Base-by-base conservation (phyloP, 2,888 invertebrate genomes). In the Agrochola litura region DNA sequence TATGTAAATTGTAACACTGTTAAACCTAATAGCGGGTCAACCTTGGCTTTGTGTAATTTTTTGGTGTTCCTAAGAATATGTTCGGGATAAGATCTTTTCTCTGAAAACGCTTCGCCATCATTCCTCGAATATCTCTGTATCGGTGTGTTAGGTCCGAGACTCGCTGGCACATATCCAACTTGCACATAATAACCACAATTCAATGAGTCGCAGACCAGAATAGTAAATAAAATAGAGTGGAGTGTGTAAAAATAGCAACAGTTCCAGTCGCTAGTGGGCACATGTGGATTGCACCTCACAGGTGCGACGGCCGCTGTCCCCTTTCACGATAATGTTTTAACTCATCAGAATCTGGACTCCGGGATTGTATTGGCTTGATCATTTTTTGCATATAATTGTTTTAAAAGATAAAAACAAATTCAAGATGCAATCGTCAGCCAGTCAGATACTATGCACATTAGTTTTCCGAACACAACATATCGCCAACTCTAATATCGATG, bases 121-220 rank as follows among this genome's bases (percentile, higher is more conserved):
- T 96, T 96, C 94, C 93, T 94, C 90, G 95, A 95, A 96, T 96
- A 96, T 96, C 95, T 95, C 90, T 91, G 92, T 93, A 94, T 94
- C 94, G 92, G 94, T 93, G 94, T 92, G 94, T 94, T 95, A 94
- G 93, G 95, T 94, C 92, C 89, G 94, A 92, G 93, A 91, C 91
- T 92, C 87, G 92, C 93, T 96, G 96, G 96, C 96, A 94, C 92
- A 92, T 93, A 92, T 96, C 96, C 96, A 96, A 96, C 94, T 94
- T 95, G 95, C 96, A 96, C 96, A 96, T 96, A 96, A 96, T 96
- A 96, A 96, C 96, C 95, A 96, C 96, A 96, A 96, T 96, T 96
- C 96, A 96, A 96, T 96, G 96, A 96, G 96, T 95, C 95, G 95
- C 95, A 94, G 95, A 95, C 96, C 94, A 96, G 96, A 96, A 96